Evolutionary conservation across 2,797 vertebrate species (phyloP), one percentile per base, ranked within the genome.

Genomic region (Gymnothorax reevesii): DNA sequence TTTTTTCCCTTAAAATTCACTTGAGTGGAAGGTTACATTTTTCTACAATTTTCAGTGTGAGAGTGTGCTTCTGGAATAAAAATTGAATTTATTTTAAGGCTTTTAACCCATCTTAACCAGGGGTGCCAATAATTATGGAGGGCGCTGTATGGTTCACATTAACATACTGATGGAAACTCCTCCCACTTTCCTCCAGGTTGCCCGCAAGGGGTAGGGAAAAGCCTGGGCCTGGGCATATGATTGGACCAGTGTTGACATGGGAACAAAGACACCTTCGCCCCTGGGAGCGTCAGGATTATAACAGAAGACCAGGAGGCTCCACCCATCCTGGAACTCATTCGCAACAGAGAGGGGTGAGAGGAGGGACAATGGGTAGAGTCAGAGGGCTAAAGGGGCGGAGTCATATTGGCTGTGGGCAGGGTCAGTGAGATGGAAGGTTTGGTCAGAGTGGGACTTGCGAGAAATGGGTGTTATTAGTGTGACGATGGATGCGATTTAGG

Each of bases 201-300:
- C 27, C 86, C 73, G 64, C 62, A 27, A 22, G 64, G 62, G 54
- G 66, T 57, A 64, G 80, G 64, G 64, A 54, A 17, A 82, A 86
- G 86, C 79, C 91, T 79, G 88, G 69, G 57, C 86, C 87, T 4
- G 84, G 90, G 88, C 20, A 94, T 95, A 69, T 94, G 94, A 90
- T 95, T 95, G 95, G 91, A 89, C 89, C 89, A 27, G 25, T n/a
- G 8, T 20, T 86, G 62, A 94, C 95, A 2, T 96, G 96, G 86
- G 97, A 97, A 9, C 95, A 96, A 84, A 92, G 57, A 92, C 92
- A 8, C 89, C 94, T 87, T 92, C 91, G 66, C 92, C 84, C 95
- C 49, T 98, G 97, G 96, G 96, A 97, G 71, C 91, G 94, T 59
- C 95, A 93, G 52, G 92, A 95, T 62, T 96, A 96, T 90, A 93